phyloP scores from a whole-genome alignment of 2,888 invertebrate genomes.

The Mimumesa dahlbomi region DNA sequence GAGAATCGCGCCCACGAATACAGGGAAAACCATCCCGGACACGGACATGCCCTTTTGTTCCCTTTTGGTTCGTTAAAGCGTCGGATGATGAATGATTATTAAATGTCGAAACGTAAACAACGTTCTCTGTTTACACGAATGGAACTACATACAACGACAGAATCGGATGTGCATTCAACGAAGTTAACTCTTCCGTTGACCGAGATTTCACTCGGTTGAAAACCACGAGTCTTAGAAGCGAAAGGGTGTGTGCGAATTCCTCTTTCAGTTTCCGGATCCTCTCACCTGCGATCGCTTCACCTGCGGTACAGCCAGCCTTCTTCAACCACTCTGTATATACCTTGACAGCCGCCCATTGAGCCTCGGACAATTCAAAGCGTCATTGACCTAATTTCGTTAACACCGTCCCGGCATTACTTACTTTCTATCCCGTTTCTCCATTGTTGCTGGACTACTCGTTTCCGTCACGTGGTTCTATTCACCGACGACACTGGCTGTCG shows the following conservation, averaged over 20 bases:
- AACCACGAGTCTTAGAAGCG: conserved; percentile 42
- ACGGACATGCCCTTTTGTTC: conserved; percentile 34
- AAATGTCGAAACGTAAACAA: conserved; percentile 57
- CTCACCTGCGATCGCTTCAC: conserved; percentile 8
- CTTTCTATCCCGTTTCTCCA: conserved; percentile 25
- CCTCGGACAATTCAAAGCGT: conserved; percentile 38
- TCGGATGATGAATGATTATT: conserved; percentile 61
- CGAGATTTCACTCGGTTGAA: conserved; percentile 37
- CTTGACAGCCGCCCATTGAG: conserved; percentile 12
- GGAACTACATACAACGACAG: conserved; percentile 31
- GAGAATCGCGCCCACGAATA: conserved; percentile 21
- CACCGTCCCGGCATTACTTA: conserved; percentile 36
- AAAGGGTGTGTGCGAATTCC: too few relatives aligned
- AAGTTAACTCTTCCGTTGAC: conserved; percentile 21
- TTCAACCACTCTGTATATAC: background rate
- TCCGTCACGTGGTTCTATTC: background rate
- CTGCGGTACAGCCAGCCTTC: too few relatives aligned
- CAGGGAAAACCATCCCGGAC: conserved; percentile 45
- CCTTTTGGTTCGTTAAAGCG: conserved; percentile 56
- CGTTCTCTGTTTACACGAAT: conserved; percentile 51
- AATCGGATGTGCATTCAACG: conserved; percentile 52
- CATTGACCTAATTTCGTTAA: conserved; percentile 55
- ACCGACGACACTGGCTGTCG: conserved; percentile 1
- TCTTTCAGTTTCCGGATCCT: background rate
- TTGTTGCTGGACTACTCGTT: conserved; percentile 14